phyloP scores from a whole-genome alignment of 1,140 invertebrate genomes.

The Drosophila equinoxialis region DNA sequence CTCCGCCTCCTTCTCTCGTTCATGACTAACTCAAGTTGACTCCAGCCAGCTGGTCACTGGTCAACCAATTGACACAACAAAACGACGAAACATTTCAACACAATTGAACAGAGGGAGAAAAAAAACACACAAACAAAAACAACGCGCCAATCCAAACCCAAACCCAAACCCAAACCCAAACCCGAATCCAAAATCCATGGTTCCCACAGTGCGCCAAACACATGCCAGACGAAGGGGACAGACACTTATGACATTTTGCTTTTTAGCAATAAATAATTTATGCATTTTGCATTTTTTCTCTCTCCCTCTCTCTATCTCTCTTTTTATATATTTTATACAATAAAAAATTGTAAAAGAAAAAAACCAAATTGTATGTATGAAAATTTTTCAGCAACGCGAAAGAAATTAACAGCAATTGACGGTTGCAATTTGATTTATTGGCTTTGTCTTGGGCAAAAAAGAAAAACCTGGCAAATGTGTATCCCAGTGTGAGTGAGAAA shows the following conservation, averaged over 20 bases:
- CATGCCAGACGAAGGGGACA: constrained; percentile 31
- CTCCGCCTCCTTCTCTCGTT: not conserved
- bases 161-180: constrained; percentile 41
- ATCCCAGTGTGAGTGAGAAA: constrained; percentile 27
- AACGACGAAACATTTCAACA: constrained; percentile 55
- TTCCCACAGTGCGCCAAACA: constrained; percentile 49
- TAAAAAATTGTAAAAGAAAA: constrained; percentile 5
- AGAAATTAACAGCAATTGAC: constrained; percentile 64
- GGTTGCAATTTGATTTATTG: constrained; percentile 59
- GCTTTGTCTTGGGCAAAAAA: constrained; percentile 38
- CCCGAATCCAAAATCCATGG: constrained; percentile 27
- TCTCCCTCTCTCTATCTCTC: not conserved
- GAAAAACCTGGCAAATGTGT: constrained; percentile 36
- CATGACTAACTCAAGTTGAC: constrained; percentile 31
- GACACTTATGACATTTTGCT: constrained; percentile 60
- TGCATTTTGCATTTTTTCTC: constrained; percentile 43
- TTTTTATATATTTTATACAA: constrained; percentile 11
- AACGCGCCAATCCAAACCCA: constrained; percentile 24
- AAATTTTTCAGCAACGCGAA: constrained; percentile 48
- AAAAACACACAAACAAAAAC: not conserved
- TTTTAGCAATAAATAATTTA: constrained; percentile 65
- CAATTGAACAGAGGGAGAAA: constrained; percentile 11
- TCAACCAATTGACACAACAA: constrained; percentile 54
- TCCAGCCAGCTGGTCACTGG: constrained; percentile 35
- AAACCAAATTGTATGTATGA: constrained; percentile 18